Evolutionary conservation across 1,140 invertebrate species (phyloP).

Genomic region (Papilio glaucus): DNA sequence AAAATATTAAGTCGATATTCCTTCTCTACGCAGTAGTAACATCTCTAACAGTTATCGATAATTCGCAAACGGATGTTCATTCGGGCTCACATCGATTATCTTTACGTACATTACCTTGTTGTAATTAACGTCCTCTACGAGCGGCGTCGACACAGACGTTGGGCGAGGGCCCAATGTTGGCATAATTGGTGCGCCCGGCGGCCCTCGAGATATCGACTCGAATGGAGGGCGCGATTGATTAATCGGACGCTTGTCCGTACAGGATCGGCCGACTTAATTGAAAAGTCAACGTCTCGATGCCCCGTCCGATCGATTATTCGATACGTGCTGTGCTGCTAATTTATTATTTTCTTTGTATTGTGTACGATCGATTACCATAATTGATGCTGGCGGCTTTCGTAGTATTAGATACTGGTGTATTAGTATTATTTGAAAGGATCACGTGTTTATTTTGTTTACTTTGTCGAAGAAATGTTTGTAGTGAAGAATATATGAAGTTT

Average conservation of each 20-base stretch:
- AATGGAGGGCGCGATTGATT: slow-evolving; percentile 62
- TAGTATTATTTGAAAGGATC: background rate
- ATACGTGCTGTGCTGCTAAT: slow-evolving; percentile 57
- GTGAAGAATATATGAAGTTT: too few species aligned
- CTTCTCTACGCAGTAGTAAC: background rate
- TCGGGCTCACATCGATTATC: slow-evolving; percentile 10
- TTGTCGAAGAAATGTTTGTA: too few species aligned
- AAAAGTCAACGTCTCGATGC: slow-evolving; percentile 74
- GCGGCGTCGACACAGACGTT: slow-evolving; percentile 23
- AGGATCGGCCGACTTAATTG: slow-evolving; percentile 61
- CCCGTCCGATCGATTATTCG: slow-evolving; percentile 58
- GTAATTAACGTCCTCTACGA: slow-evolving; percentile 34
- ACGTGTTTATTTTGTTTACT: background rate
- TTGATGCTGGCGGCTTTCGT: slow-evolving; percentile 7
- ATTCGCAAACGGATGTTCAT: slow-evolving; percentile 30
- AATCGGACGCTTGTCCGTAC: slow-evolving; percentile 69
- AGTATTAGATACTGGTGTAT: background rate
- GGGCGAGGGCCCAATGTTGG: slow-evolving; percentile 34
- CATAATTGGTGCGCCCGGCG: slow-evolving; percentile 53
- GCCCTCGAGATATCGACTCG: slow-evolving; percentile 51
- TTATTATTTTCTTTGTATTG: slow-evolving; percentile 59
- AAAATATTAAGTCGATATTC: background rate
- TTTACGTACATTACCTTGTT: slow-evolving; percentile 34
- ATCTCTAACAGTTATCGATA: background rate
- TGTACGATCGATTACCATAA: slow-evolving; percentile 47